Base-by-base conservation (phyloP, 1,140 invertebrate species). In the Drosophila sp. region DNA sequence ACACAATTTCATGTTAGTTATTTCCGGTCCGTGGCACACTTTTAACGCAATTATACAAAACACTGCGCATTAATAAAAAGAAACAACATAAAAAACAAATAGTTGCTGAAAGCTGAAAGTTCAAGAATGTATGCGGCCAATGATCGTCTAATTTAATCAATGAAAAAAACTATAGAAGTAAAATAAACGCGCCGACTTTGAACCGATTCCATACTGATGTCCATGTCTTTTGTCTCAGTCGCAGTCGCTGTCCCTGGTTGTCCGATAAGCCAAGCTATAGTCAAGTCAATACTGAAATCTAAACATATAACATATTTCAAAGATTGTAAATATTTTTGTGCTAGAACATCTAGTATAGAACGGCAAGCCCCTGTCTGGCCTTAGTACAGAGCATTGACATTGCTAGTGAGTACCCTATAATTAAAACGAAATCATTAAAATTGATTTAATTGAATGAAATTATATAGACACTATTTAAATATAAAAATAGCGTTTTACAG, bases 11-110 rank as follows among this genome's bases (percentile, higher is more conserved):
- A 75, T 62, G 66, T 32, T 58, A 11, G 48, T 53, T 57, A 62
- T 50, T 86, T 86, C 82, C 81, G 65, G 21, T 75, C 43, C 56
- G 58, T 86, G 82, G 70, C 82, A 86, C 66, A 86, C 78, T 87
- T 87, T 74, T 51, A 50, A 34, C 29, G 8, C n/a, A 56, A 73
- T 69, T 62, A 50, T 7, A 57, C 11, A 57, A 58, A 65, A 13
- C 38, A 50, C 61, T 72, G 53, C 59, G 66, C 54, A 76, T 67
- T 72, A 63, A 34, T 29, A 36, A 27, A 16, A 11, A n/a, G 8
- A 2, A 46, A 43, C 8, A 27, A 41, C 4, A 13, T 4, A 6
- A 11, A 8, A 38, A 8, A 38, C 36, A 13, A 8, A 13, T 11
- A 1, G 0, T 4, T 11, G 11, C 3, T 13, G 32, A 18, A 43